Base-by-base conservation (phyloP, 2,888 invertebrate genomes). In the Patella ulyssiponensis region DNA sequence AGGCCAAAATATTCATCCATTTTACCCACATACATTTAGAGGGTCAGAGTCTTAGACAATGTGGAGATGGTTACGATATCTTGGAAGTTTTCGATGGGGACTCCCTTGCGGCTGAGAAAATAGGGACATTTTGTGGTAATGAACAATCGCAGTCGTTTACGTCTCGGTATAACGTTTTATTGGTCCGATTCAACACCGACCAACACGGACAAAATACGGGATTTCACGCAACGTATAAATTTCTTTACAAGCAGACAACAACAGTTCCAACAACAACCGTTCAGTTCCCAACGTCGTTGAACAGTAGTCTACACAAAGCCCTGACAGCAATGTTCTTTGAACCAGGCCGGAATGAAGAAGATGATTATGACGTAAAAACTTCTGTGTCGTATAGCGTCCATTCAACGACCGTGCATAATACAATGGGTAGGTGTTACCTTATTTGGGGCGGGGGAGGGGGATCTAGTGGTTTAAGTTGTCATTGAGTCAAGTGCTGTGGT, bases 151-250 rank as follows among this genome's bases (percentile, higher is more conserved):
- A 75, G 15, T 80, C 86, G 54, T 75, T 86, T 51, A 82, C 81
- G 17, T 88, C 89, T 3, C 74, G 80, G 15, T 74, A 80, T 69
- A 85, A 86, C 80, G 80, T 83, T 71, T 74, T 90, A 70, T 81
- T 85, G 52, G 81, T 90, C 4, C 84, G 84, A 53, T 89, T 90
- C 79, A 78, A 75, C 14, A 87, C 89, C 1, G 89, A 90, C 81
- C 83, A 84, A 33, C 83, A 87, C 53, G 86, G 87, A 20, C 87
- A 88, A 78, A 80, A 86, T 9, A 86, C 85, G 7, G 90, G 90
- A 0, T 90, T 89, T 79, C 90, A 90, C 77, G 89, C 89, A 15
- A 86, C 86, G 20, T 89, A 87, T 79, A 84, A 77, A 71, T 88
- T 89, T 75, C 53, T 87, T 44, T 81, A 79, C 52, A 80, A 79